Evolutionary conservation across 2,888 invertebrate species (phyloP).

Genomic region (Notodonta dromedarius): DNA sequence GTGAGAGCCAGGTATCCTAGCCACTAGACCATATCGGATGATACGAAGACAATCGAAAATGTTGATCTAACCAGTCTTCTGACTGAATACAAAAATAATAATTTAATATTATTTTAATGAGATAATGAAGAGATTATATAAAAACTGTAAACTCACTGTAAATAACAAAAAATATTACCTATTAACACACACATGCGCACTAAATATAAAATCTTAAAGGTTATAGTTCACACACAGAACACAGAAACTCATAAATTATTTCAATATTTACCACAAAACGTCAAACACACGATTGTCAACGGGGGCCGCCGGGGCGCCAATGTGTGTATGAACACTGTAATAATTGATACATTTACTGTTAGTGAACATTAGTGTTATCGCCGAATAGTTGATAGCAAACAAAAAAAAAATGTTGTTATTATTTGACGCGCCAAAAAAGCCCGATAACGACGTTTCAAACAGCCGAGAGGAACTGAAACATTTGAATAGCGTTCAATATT

Average conservation of each 20-base stretch:
- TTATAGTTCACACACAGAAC: constrained; percentile 39
- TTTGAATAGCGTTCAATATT: too few species aligned
- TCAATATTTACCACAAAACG: constrained; percentile 60
- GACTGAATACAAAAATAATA: background rate
- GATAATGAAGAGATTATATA: background rate
- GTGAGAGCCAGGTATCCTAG: constrained; percentile 88
- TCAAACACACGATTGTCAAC: constrained; percentile 61
- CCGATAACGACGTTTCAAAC: too few species aligned
- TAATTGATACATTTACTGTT: background rate
- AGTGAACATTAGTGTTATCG: too few species aligned
- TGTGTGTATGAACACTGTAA: constrained; percentile 48
- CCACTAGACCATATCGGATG: constrained; percentile 85
- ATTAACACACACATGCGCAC: constrained; percentile 46
- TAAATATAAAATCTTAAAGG: constrained; percentile 31
- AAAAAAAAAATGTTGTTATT: too few species aligned
- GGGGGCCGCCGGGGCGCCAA: constrained; percentile 48
- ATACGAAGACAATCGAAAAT: background rate
- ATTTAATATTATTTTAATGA: background rate
- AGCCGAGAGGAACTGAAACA: too few species aligned
- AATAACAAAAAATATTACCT: background rate
- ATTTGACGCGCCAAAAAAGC: too few species aligned
- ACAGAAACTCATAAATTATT: constrained; percentile 52
- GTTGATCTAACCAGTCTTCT: background rate
- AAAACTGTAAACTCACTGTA: background rate
- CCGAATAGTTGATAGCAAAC: too few species aligned